Conservation (phyloP, 2,888 invertebrate species). For the Cacoxenus indagator region DNA sequence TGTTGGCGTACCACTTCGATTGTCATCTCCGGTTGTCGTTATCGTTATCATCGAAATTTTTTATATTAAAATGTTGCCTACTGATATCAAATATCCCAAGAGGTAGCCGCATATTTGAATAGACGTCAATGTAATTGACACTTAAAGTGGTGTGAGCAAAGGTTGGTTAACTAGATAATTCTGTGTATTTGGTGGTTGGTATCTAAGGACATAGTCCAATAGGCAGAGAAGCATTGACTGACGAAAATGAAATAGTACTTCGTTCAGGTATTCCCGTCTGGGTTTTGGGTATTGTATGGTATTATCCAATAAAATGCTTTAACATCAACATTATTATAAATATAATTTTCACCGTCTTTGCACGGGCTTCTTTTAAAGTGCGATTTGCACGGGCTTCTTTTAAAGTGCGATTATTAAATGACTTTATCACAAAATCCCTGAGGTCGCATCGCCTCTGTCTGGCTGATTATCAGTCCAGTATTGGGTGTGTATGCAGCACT, state of each 20-base stretch:
- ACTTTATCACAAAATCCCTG: slow-evolving; percentile 35
- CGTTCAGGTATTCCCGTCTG: slow-evolving; percentile 27
- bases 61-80: slow-evolving; percentile 38
- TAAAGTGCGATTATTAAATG: neutral
- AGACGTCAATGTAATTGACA: slow-evolving; percentile 65
- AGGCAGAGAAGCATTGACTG: too few relatives aligned
- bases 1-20: neutral
- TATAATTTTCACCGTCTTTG: slow-evolving; percentile 11
- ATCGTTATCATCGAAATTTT: neutral
- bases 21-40: neutral
- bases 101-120: slow-evolving; percentile 58
- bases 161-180: slow-evolving; percentile 11
- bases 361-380: neutral
- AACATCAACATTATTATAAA: slow-evolving; percentile 9
- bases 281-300: slow-evolving; percentile 24
- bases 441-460: neutral
- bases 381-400: neutral
- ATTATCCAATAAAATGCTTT: slow-evolving; percentile 29
- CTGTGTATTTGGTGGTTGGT: too few relatives aligned
- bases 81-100: slow-evolving; percentile 42
- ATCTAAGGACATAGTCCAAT: too few relatives aligned
- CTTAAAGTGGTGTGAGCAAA: slow-evolving; percentile 42
- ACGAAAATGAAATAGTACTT: too few relatives aligned
- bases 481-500: slow-evolving; percentile 16
- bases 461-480: neutral